Evolutionary conservation across 1,140 invertebrate genomes (phyloP), one percentile per base, ranked within the genome.

Genomic region (Drosophila bocqueti): DNA sequence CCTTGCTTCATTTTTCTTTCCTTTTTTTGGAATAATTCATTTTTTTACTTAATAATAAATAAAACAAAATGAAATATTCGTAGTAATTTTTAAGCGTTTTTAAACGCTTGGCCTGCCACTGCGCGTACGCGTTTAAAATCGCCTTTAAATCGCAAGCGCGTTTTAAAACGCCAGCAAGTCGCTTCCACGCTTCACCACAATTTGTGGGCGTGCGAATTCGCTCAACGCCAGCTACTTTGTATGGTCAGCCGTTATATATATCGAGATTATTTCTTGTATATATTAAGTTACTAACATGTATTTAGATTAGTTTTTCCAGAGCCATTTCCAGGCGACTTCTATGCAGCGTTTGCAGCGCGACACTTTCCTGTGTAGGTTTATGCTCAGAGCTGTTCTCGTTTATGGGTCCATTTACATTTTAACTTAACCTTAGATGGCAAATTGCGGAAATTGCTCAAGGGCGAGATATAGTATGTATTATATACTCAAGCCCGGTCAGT

Each of bases 401-500:
- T 80, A 63, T 67, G 76, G 67, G 59, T 59, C 69, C 71, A 81
- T 85, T 78, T 84, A 85, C 83, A 84, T 81, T 81, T 81, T 34
- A 65, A 75, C 45, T 57, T 84, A 81, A 81, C 84, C 84, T 72
- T 81, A 87, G 77, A 75, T 87, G 84, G 84, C 62, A 78, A 66
- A 71, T 75, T 81, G 69, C 84, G 84, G 84, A 87, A 89, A 89
- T 63, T 24, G 81, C 66, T 50, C 73, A 83, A 87, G 76, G 84
- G 84, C 84, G 81, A 21, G 15, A 75, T 64, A 58, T 54, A 45
- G n/a, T 24, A 16, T 38, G 46, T 21, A 42, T 16, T 31, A 29
- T 38, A 57, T 16, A n/a, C 21, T 43, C 36, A 43, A 16, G 36
- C 38, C 62, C 76, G 52, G 54, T 16, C 46, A 59, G 62, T 43